Base-by-base conservation (phyloP, 2,113 vertebrate species). In the Forbesichthys papilliferus region DNA sequence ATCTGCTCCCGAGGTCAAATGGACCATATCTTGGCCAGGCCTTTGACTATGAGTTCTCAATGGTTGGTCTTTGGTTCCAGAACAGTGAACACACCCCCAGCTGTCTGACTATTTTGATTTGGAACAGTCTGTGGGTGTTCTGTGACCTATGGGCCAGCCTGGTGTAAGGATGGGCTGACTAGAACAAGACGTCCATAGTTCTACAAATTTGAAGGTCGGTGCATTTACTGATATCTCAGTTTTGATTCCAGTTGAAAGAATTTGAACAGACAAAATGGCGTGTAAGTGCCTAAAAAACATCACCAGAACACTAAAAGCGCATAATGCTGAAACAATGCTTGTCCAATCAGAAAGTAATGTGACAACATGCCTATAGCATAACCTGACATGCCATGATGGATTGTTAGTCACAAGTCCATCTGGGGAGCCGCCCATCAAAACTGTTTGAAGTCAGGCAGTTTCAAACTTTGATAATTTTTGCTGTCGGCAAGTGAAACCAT, bases 151-250 rank as follows among this genome's bases (percentile, higher is more conserved):
- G 33, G 78, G 79, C 81, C 74, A 74, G 60, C 60, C 12, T 64
- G 61, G 47, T 66, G 42, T 27, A 47, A 76, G 66, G 69, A 79
- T 47, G 65, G 69, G 12, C 66, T 20, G 49, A 8, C 48, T 20
- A 6, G 47, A 86, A 89, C 81, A 86, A 86, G 48, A 64, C 34
- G 57, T 54, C 74, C 36, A 64, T 69, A 79, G 81, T 86, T 48
- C 65, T n/a, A 9, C 0, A 11, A 13, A 68, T 20, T 36, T 60
- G 27, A 9, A 9, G 53, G 47, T 62, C 60, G 54, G 49, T 33
- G 9, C 69, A 60, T 33, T 18, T 6, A 16, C 42, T 65, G 14
- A 53, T 33, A 56, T 9, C 9, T 36, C 1, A 49, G 51, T 68
- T 64, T 61, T 69, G 20, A 47, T 58, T 54, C 59, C 10, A 54